These are phyloP conservation scores for Euspilapteryx auroguttella DNA, from an alignment of 2,888 invertebrate genomes.

Conservation along the genomic window DNA sequence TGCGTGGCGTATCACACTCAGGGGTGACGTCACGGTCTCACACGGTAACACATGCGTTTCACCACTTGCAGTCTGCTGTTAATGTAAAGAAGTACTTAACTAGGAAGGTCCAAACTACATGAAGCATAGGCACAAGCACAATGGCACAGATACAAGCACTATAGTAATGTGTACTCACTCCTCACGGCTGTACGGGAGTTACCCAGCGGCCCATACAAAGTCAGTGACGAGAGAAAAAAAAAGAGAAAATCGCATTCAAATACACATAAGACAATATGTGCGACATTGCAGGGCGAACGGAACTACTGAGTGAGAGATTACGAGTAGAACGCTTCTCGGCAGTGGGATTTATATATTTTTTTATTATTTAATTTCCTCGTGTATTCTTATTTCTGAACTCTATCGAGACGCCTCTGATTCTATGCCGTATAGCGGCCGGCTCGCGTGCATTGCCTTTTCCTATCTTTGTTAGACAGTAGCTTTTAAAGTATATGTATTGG, in stretches of 20 bases:
- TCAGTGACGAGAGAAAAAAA: slow-evolving; percentile 65
- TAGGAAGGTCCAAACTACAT: slow-evolving; percentile 47
- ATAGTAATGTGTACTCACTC: slow-evolving; percentile 70
- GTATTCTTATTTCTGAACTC: slow-evolving; percentile 40
- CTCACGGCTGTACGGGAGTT: slow-evolving; percentile 65
- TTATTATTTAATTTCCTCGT: slow-evolving; percentile 41
- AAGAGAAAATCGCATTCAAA: slow-evolving; percentile 64
- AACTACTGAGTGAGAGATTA: slow-evolving; percentile 62
- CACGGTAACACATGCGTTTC: slow-evolving; percentile 24
- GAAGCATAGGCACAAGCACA: slow-evolving; percentile 56
- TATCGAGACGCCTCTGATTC: slow-evolving; percentile 41
- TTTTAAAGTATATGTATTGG: too few species aligned
- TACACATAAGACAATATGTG: slow-evolving; percentile 62
- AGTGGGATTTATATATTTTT: slow-evolving; percentile 39
- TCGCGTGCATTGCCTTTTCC: slow-evolving; percentile 47
- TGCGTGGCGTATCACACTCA: slow-evolving; percentile 19
- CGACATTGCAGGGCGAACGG: slow-evolving; percentile 63
- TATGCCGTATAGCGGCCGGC: slow-evolving; percentile 43
- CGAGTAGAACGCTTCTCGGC: slow-evolving; percentile 58
- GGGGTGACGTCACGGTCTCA: slow-evolving; percentile 28
- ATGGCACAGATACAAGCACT: slow-evolving; percentile 43
- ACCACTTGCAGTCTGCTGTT: slow-evolving; percentile 57
- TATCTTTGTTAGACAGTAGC: too few species aligned
- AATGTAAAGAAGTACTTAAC: slow-evolving; percentile 20
- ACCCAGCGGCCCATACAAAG: slow-evolving; percentile 72